phyloP scores from a whole-genome alignment of 2,888 invertebrate genomes.

The Agonum fuliginosum region DNA sequence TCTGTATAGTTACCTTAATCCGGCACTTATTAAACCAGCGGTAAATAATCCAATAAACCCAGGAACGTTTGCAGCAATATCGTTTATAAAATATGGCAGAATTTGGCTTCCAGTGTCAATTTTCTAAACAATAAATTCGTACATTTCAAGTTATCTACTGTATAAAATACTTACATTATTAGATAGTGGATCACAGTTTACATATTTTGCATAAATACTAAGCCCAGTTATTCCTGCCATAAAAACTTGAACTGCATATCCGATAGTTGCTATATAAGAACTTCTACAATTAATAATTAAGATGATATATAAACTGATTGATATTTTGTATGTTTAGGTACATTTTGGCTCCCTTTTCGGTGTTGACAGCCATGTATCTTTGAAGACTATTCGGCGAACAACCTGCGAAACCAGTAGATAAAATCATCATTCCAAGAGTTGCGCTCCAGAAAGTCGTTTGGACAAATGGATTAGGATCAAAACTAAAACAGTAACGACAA shows the following conservation, averaged over 20 bases:
- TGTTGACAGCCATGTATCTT: too few relatives aligned
- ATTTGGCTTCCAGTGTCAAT: not conserved
- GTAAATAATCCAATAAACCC: not conserved
- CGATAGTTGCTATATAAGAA: not conserved
- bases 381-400: too few relatives aligned
- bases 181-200: not conserved
- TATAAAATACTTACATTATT: not conserved
- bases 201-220: not conserved
- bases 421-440: too few relatives aligned
- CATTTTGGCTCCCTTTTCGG: too few relatives aligned
- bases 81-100: not conserved
- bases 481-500: too few relatives aligned
- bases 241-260: not conserved
- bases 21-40: not conserved
- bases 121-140: not conserved
- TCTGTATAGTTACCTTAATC: conserved; percentile 22
- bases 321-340: too few relatives aligned
- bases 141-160: not conserved
- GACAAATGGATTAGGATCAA: too few relatives aligned
- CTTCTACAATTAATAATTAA: not conserved
- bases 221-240: not conserved
- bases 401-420: too few relatives aligned
- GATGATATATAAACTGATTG: too few relatives aligned
- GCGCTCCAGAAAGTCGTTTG: too few relatives aligned
- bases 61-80: conserved; percentile 1